These are phyloP conservation scores for Datnioides undecimradiatus DNA, from an alignment of 2,113 vertebrate genomes.

Conservation along the genomic window DNA sequence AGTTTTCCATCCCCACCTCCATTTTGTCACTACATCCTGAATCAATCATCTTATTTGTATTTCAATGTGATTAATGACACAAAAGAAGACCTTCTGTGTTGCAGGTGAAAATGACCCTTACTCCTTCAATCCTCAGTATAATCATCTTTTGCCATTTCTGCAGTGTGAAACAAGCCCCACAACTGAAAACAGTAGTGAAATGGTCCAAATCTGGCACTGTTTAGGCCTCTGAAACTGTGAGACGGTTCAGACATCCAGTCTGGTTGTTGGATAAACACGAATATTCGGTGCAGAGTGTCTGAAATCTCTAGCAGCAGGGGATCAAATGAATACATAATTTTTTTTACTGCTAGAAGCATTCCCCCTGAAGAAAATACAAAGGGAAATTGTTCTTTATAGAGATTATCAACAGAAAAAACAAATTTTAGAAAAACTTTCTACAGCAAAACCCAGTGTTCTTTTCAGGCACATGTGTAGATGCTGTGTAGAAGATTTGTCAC, in stretches of 20 bases:
- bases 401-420: not conserved
- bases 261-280: constrained; percentile 48
- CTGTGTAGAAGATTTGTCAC: not conserved
- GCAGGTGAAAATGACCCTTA: constrained; percentile 14
- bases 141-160: constrained; percentile 1
- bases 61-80: constrained; percentile 28
- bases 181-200: constrained; percentile 4
- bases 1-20: not conserved
- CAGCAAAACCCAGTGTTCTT: constrained; percentile 9
- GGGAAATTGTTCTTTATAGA: not conserved
- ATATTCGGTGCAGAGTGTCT: not conserved
- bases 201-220: constrained; percentile 36
- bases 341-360: not conserved
- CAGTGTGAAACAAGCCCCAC: constrained; percentile 12
- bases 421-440: not conserved
- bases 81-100: constrained; percentile 2
- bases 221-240: constrained; percentile 30
- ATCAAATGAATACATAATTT: not conserved
- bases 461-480: not conserved
- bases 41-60: constrained; percentile 15
- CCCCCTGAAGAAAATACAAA: not conserved
- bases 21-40: not conserved
- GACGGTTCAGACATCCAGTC: constrained; percentile 15
- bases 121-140: constrained; percentile 3
- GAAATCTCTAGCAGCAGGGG: not conserved